phyloP scores from a whole-genome alignment of 1,140 invertebrate genomes.

The Drosophila mojavensis region DNA sequence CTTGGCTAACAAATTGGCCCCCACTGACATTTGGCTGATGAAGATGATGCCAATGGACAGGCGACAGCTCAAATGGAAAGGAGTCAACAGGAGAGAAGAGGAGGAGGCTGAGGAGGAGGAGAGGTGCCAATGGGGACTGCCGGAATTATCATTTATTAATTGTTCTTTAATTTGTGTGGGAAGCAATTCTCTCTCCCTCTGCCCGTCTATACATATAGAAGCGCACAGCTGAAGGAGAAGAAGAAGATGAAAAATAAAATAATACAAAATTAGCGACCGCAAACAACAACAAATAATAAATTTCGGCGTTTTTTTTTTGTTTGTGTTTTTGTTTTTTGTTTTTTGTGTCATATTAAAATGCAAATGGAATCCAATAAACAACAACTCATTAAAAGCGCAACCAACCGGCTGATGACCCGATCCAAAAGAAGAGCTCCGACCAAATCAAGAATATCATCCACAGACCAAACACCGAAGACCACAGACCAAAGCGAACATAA shows the following conservation, averaged over 20 bases:
- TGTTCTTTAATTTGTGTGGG: conserved; percentile 81
- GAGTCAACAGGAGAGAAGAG: not conserved
- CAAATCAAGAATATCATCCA: not conserved
- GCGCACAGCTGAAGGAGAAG: not conserved
- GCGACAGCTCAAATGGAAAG: conserved; percentile 1
- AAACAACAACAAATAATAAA: conserved; percentile 71
- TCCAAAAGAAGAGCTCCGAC: conserved; percentile 12
- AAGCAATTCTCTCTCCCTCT: conserved; percentile 48
- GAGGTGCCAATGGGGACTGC: not conserved
- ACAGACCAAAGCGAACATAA: conserved; percentile 4
- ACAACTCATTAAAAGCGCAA: conserved; percentile 76
- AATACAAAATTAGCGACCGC: conserved; percentile 18
- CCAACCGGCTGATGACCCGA: conserved; percentile 57
- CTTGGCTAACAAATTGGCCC: conserved; percentile 42
- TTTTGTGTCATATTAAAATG: conserved; percentile 60
- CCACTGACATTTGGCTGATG: conserved; percentile 33
- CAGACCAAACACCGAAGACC: not conserved
- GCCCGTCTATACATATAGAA: not conserved
- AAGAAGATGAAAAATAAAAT: conserved; percentile 7
- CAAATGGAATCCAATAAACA: conserved; percentile 75
- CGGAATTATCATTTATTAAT: conserved; percentile 79
- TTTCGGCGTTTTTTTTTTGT: conserved; percentile 20
- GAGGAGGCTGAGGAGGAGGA: not conserved
- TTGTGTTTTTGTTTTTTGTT: conserved; percentile 7
- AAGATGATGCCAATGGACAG: conserved; percentile 35